Evolutionary conservation across 2,797 vertebrate species (phyloP).

Genomic region (Apogon talboti): DNA sequence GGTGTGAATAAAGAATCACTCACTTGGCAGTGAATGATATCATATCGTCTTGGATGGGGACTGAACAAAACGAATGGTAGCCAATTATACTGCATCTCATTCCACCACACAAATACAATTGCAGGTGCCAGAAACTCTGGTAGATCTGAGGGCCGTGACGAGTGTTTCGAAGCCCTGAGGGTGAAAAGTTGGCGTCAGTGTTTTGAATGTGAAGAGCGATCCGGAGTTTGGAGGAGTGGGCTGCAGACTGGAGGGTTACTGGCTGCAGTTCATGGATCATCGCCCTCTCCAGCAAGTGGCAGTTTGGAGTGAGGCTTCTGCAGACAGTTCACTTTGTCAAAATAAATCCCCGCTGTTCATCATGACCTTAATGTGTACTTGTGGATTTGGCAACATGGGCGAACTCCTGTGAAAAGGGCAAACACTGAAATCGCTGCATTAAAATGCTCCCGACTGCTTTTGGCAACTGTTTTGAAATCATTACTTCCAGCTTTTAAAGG

Average conservation of each 20-base stretch:
- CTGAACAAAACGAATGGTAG: constrained; percentile 29
- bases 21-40: constrained; percentile 55
- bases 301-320: background rate
- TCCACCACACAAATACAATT: constrained; percentile 19
- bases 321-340: constrained; percentile 2
- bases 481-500: too few relatives aligned
- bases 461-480: too few relatives aligned
- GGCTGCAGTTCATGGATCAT: constrained; percentile 12
- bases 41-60: constrained; percentile 24
- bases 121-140: constrained; percentile 16
- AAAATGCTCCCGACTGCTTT: background rate
- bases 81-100: constrained; percentile 37
- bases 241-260: background rate
- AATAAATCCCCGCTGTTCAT: background rate
- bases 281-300: background rate
- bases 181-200: constrained; percentile 1
- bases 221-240: constrained; percentile 13
- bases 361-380: background rate
- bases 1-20: constrained; percentile 61
- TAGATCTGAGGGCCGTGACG: background rate
- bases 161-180: background rate
- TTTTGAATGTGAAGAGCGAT: constrained; percentile 12
- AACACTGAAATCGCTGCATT: background rate
- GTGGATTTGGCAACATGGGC: background rate
- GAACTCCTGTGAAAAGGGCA: background rate